Evolutionary conservation across 2,113 vertebrate genomes (phyloP).

Genomic region (Strigops habroptila): DNA sequence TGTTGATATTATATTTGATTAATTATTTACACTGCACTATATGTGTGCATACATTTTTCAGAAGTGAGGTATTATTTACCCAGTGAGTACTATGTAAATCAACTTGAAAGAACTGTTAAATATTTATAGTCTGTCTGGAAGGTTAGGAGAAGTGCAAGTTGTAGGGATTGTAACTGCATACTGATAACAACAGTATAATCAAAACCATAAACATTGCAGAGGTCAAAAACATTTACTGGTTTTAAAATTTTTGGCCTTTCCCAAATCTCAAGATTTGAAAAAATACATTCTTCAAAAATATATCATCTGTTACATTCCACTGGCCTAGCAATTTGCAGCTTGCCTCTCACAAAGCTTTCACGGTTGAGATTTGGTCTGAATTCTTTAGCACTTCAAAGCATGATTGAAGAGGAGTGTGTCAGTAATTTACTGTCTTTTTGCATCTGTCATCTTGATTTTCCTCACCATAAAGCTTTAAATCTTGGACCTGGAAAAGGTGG

Average conservation of each 20-base stretch:
- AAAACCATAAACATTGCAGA: background rate
- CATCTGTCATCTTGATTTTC: slow-evolving; percentile 63
- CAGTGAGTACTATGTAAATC: slow-evolving; percentile 56
- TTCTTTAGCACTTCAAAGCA: slow-evolving; percentile 68
- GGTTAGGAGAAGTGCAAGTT: slow-evolving; percentile 42
- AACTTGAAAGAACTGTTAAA: slow-evolving; percentile 50
- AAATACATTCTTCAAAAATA: background rate
- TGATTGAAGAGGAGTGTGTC: slow-evolving; percentile 55
- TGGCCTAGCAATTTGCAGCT: slow-evolving; percentile 22
- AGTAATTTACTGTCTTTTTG: slow-evolving; percentile 57
- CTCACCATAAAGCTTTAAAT: slow-evolving; percentile 55
- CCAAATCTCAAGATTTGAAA: background rate
- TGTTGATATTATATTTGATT: slow-evolving; percentile 36
- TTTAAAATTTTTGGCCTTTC: background rate
- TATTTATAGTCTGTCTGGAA: slow-evolving; percentile 61
- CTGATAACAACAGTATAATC: slow-evolving; percentile 9
- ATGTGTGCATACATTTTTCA: slow-evolving; percentile 18
- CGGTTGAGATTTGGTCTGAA: slow-evolving; percentile 52
- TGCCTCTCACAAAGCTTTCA: slow-evolving; percentile 44
- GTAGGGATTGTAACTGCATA: background rate
- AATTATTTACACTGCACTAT: slow-evolving; percentile 43
- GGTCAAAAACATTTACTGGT: background rate
- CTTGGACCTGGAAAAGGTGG: slow-evolving; percentile 26
- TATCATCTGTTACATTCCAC: slow-evolving; percentile 22
- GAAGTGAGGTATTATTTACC: slow-evolving; percentile 46